Conservation (phyloP, 2,797 vertebrate species). For the Siniperca undulata region DNA sequence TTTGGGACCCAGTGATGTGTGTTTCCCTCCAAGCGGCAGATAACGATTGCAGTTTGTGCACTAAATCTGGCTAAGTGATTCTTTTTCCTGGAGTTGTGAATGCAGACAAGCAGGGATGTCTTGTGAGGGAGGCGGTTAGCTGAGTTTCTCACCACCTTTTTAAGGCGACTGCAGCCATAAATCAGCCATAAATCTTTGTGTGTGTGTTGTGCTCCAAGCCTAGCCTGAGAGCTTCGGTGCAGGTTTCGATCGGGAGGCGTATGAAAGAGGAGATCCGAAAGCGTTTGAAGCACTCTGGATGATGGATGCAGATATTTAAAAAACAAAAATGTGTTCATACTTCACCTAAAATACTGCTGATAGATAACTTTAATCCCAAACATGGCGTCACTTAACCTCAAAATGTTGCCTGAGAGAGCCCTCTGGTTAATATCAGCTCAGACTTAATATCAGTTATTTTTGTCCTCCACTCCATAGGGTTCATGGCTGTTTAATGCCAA, state of each 20-base stretch:
- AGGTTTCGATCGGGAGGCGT: constrained; percentile 29
- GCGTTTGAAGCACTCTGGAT: background rate
- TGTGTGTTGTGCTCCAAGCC: constrained; percentile 7
- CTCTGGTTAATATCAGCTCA: constrained; percentile 24
- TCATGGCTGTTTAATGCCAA: constrained; percentile 6
- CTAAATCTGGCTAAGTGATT: constrained; percentile 31
- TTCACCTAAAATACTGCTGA: background rate
- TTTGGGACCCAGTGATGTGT: constrained; percentile 48
- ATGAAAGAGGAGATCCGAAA: background rate
- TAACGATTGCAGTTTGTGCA: constrained; percentile 29
- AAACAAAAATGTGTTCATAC: background rate
- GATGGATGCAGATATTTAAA: background rate
- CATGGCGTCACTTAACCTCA: background rate
- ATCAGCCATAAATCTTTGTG: constrained; percentile 50
- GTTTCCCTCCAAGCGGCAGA: constrained; percentile 47
- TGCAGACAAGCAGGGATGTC: constrained; percentile 25
- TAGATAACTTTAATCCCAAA: background rate
- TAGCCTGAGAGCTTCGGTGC: constrained; percentile 14
- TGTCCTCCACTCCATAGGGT: background rate
- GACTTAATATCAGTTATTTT: constrained; percentile 5
- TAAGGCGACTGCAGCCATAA: constrained; percentile 43
- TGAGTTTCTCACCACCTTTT: constrained; percentile 50
- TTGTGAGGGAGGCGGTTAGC: background rate
- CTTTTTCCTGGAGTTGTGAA: constrained; percentile 16
- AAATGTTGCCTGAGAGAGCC: background rate